phyloP scores from a whole-genome alignment of 2,113 vertebrate genomes.

The Brachypodius melanocephalos region DNA sequence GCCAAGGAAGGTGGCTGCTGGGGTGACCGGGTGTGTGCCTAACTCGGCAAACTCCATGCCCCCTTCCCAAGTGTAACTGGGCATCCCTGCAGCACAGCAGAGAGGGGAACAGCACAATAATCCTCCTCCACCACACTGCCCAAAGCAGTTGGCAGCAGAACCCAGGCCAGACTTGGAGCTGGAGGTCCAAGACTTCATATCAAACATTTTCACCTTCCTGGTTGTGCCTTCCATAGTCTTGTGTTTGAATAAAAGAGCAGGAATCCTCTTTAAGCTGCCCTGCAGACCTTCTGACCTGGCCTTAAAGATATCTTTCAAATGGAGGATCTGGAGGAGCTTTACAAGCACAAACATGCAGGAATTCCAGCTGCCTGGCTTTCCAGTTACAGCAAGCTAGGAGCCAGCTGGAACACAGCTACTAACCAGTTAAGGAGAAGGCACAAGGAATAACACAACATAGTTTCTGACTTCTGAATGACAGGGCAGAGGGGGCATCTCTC shows the following conservation, averaged over 20 bases:
- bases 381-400: background rate
- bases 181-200: background rate
- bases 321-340: background rate
- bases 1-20: background rate
- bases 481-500: background rate
- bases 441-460: background rate
- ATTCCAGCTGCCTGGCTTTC: background rate
- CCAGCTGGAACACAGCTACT: background rate
- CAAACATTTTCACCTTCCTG: background rate
- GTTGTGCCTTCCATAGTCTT: background rate
- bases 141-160: background rate
- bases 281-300: background rate
- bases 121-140: background rate
- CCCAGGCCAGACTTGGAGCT: background rate
- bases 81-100: background rate
- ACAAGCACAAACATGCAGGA: background rate
- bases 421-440: background rate
- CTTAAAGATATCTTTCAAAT: background rate
- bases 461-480: background rate
- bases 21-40: fast-evolving
- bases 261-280: background rate
- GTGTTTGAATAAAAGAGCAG: background rate
- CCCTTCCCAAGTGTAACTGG: background rate
- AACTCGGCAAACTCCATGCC: background rate
- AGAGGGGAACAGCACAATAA: background rate